These are phyloP conservation scores for Ranitomeya imitator DNA, from an alignment of 2,113 vertebrate species.

Conservation along the genomic window DNA sequence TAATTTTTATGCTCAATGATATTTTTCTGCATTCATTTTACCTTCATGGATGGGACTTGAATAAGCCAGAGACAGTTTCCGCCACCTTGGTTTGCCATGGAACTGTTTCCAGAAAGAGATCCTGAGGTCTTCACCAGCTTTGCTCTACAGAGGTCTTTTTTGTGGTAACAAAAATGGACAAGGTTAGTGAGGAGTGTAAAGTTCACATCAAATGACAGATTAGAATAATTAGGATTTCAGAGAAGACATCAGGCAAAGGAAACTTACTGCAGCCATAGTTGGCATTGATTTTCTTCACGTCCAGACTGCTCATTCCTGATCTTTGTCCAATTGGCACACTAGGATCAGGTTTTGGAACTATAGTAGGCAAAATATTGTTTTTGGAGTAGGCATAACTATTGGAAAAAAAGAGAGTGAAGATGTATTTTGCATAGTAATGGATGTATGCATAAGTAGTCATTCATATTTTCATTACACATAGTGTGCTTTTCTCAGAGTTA, in stretches of 20 bases:
- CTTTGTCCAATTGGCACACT: neutral
- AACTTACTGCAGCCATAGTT: neutral
- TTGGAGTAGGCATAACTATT: conserved; percentile 31
- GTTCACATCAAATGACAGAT: neutral
- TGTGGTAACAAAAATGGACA: neutral
- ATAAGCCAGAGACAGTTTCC: conserved; percentile 1
- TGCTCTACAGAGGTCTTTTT: neutral
- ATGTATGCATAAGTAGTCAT: too few species aligned
- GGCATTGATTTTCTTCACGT: neutral
- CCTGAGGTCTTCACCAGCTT: neutral
- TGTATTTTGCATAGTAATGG: neutral
- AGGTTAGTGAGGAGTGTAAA: neutral
- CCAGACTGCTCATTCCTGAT: neutral
- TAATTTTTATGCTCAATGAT: neutral
- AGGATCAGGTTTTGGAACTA: conserved; percentile 26
- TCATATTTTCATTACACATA: too few species aligned
- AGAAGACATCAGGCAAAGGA: neutral
- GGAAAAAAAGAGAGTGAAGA: neutral
- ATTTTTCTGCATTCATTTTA: neutral
- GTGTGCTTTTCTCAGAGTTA: too few species aligned
- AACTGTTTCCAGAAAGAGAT: neutral
- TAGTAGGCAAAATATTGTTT: neutral
- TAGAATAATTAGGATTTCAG: neutral
- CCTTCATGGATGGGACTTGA: neutral
- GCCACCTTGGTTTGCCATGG: neutral